phyloP scores from a whole-genome alignment of 2,888 invertebrate species.

The Pachydiplax longipennis region DNA sequence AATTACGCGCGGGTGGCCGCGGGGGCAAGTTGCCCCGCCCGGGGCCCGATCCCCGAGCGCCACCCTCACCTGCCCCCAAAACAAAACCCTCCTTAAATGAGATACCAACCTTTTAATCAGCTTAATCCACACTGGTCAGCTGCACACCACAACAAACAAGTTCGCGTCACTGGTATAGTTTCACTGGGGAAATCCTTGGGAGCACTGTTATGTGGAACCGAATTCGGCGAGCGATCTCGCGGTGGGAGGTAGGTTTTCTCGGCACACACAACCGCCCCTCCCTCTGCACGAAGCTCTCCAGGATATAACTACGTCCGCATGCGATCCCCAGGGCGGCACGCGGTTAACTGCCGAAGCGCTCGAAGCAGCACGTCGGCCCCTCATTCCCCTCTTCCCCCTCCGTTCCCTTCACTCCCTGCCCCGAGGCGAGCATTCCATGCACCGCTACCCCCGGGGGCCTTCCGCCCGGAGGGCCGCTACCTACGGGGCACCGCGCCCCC shows the following conservation, averaged over 20 bases:
- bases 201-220: not conserved
- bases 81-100: not conserved
- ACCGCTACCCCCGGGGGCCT: slow-evolving; percentile 14
- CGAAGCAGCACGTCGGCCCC: not conserved
- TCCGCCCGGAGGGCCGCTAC: not conserved
- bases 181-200: not conserved
- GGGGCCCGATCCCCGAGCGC: too few relatives aligned
- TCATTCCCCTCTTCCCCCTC: not conserved
- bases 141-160: too few relatives aligned
- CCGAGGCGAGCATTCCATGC: slow-evolving; percentile 8
- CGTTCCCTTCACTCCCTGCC: not conserved
- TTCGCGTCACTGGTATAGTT: too few relatives aligned
- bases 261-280: not conserved
- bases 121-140: not conserved
- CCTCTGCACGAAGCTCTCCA: not conserved
- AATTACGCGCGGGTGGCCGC: not conserved
- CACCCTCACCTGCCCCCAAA: too few relatives aligned
- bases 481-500: not conserved
- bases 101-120: not conserved
- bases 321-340: slow-evolving; percentile 2
- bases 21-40: too few relatives aligned
- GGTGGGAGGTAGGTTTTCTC: not conserved
- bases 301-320: not conserved
- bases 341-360: slow-evolving; percentile 12
- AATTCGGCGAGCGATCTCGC: not conserved